Percentiles rank a stretch among this genome's conserved stretches.
These are phyloP conservation scores for Bombus cullumanus DNA, from an alignment of 1,140 invertebrate species.

Conservation along the genomic window DNA sequence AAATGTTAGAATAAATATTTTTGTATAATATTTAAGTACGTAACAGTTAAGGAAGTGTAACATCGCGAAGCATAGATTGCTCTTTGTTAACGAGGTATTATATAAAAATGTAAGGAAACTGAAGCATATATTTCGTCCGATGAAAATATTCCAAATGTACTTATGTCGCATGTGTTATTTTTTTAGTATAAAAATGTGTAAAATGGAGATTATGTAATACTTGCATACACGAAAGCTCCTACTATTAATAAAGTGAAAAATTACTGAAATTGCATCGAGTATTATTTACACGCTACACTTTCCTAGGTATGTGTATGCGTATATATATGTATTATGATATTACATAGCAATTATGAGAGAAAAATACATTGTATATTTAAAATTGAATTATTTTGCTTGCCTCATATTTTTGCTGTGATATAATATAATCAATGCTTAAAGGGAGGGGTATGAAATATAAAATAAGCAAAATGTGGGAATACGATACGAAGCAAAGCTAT, in stretches of 20 bases:
- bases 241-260: background rate
- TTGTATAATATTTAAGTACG: slow-evolving; percentile 1
- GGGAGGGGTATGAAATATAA: too few species aligned
- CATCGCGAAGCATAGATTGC: background rate
- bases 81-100: background rate
- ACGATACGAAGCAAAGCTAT: too few species aligned
- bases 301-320: too few species aligned
- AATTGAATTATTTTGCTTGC: background rate
- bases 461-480: too few species aligned
- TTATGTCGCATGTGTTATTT: too few species aligned
- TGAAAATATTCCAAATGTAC: slow-evolving; percentile 13
- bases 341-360: too few species aligned
- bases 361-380: too few species aligned
- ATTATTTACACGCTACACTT: background rate
- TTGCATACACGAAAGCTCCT: background rate
- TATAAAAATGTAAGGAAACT: background rate
- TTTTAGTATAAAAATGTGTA: background rate
- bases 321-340: background rate
- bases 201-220: background rate
- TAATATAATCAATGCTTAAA: too few species aligned
- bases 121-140: background rate
- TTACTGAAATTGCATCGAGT: background rate
- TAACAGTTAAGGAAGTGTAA: background rate
- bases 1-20: slow-evolving; percentile 6
- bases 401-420: too few species aligned